phyloP scores from a whole-genome alignment of 30 jellyfish, hydroid and myxozoan genomes.

The Aurelia sp. region DNA sequence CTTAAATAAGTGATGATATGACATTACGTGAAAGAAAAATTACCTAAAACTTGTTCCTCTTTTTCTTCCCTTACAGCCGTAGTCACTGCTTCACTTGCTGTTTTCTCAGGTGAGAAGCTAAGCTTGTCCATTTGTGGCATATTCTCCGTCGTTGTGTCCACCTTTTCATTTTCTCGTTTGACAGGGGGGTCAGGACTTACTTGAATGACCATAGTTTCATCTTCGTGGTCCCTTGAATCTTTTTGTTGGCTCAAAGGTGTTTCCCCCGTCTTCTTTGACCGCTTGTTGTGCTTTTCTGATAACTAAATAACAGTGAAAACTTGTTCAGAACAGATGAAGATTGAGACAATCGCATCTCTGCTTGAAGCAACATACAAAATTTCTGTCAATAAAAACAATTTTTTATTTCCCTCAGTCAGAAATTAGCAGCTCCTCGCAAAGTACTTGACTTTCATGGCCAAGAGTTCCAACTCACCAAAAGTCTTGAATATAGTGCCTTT shows the following conservation, averaged over 20 bases:
- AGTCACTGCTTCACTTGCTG: background rate
- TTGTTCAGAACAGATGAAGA: too few species aligned
- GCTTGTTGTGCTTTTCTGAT: background rate
- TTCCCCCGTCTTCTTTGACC: slow-evolving; percentile 4
- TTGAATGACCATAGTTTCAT: slow-evolving; percentile 10
- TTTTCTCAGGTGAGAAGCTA: background rate
- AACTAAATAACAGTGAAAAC: background rate
- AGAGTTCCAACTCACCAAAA: too few species aligned
- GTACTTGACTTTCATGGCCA: too few species aligned
- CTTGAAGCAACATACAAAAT: too few species aligned
- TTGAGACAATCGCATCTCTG: too few species aligned
- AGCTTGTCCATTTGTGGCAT: background rate
- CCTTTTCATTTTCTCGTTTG: background rate
- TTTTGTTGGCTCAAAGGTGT: background rate
- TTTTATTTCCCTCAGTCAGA: too few species aligned
- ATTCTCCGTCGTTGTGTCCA: background rate
- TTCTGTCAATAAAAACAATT: too few species aligned
- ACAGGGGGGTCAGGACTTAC: slow-evolving; percentile 61
- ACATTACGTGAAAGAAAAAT: background rate
- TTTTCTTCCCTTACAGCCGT: background rate
- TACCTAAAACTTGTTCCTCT: background rate
- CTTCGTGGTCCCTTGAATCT: slow-evolving; percentile 4
- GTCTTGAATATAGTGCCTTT: too few species aligned
- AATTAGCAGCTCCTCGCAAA: too few species aligned
- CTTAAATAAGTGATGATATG: too few species aligned